Conservation (phyloP, 2,113 vertebrate genomes). For the Opisthocomus hoazin region DNA sequence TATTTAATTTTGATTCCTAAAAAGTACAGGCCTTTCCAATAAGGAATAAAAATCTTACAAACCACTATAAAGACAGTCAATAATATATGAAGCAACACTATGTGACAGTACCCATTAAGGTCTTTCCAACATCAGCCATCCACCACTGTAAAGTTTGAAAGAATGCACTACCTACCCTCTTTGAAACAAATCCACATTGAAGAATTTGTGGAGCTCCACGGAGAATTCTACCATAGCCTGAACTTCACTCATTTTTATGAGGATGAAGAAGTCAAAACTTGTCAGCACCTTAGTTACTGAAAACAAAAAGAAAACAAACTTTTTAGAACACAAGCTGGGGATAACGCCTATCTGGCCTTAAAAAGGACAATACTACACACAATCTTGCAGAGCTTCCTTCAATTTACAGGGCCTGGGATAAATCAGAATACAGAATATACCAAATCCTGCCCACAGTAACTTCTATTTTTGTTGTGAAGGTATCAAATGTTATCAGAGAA, state of each 20-base stretch:
- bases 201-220: conserved; percentile 99
- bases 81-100: not conserved
- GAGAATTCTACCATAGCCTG: conserved; percentile 99
- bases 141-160: not conserved
- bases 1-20: not conserved
- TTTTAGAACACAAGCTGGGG: not conserved
- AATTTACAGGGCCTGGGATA: not conserved
- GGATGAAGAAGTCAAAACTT: conserved; percentile 72
- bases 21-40: not conserved
- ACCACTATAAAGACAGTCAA: not conserved
- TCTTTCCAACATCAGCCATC: not conserved
- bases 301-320: conserved; percentile 38
- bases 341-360: not conserved
- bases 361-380: not conserved
- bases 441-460: not conserved
- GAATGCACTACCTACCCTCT: conserved; percentile 84
- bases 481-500: not conserved
- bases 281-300: conserved; percentile 76
- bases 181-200: conserved; percentile 99
- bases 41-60: not conserved
- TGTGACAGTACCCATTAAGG: not conserved
- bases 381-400: not conserved
- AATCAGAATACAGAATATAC: not conserved
- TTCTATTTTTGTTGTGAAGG: not conserved
- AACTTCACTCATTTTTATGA: conserved; percentile 95